Evolutionary conservation across 2,888 invertebrate species (phyloP), one percentile per base, ranked within the genome.

Genomic region (Orthosia gracilis): DNA sequence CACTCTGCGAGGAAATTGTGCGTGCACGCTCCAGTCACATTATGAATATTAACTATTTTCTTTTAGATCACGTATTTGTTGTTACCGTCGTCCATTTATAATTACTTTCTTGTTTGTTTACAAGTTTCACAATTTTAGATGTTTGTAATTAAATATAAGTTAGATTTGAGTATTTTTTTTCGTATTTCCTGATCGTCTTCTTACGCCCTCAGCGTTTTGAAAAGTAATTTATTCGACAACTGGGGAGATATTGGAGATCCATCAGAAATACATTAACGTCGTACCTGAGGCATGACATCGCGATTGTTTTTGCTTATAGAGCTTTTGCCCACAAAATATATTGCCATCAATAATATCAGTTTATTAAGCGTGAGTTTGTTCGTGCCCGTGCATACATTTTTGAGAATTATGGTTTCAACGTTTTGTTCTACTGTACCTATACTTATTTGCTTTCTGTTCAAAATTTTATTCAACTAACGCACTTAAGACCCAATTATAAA

Each of bases 191-290:
- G 69, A 62, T 76, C 72, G 68, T 64, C 73, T 68, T 80, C 81
- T 85, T 82, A 80, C 68, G 67, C 74, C 67, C 59, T 58, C 65
- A 68, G 73, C 81, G 76, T 85, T 86, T 85, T 83, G 84, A 87
- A 87, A 85, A 85, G 89, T 92, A 93, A 94, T 94, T 95, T 93
- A 94, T 94, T 92, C 91, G 88, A 90, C 87, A 91, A 89, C 89
- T 88, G 88, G 85, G 89, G 91, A 92, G 91, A 91, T 94, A 95
- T 94, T 91, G 94, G 89, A 92, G 93, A 94, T 91, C 95, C 94
- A 96, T 96, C 94, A 96, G 94, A 96, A 96, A 95, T 89, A 94
- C 96, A 96, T 96, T 96, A 96, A 93, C 94, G 94, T 89, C 84
- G 84, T 88, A 88, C 89, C 91, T 89, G 82, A 85, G 88, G 88